Base-by-base conservation (phyloP, 2,797 vertebrate species). In the Spinus pinus region DNA sequence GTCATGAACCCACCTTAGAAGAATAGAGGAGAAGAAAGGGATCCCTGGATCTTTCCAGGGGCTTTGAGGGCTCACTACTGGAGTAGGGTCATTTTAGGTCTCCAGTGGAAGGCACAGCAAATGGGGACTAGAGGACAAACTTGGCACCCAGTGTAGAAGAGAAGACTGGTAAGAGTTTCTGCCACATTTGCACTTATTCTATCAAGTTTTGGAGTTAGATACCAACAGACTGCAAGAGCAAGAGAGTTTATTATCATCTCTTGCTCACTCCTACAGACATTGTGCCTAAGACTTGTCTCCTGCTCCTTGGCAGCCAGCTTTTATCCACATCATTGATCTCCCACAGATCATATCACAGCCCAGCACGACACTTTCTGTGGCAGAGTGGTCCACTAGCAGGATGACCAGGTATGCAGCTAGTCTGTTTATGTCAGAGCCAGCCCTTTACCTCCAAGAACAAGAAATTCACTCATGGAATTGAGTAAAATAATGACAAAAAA, bases 341-440 rank as follows among this genome's bases (percentile, higher is more conserved):
- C 57, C 84, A 66, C 24, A 62, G 46, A 70, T 28, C n/a, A 35
- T 3, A 18, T 12, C 81, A 60, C 28, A 82, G 60, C 27, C 31
- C 65, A 66, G 65, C 6, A 61, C 21, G 44, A 89, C 23, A 28
- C 10, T 14, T 83, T 47, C 75, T 70, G 14, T 2, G 65, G 61
- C 60, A 80, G 41, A 62, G 33, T 49, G 30, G 41, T 77, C 64
- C 3, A 3, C 0, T 0, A 0, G 30, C 46, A 71, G 37, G 42
- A 81, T 90, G 35, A 88, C 31, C 31, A 77, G 37, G 6, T 27
- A 23, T 7, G 18, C 2, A 14, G 39, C 22, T 69, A 74, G 31
- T 14, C 67, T 51, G 19, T 12, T 66, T 66, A 66, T 73, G 18
- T 33, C 49, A 81, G 24, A 61, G 6, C 12, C 75, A 88, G 42